These are phyloP conservation scores for Prinia subflava DNA, from an alignment of 2,113 vertebrate genomes.

Conservation along the genomic window DNA sequence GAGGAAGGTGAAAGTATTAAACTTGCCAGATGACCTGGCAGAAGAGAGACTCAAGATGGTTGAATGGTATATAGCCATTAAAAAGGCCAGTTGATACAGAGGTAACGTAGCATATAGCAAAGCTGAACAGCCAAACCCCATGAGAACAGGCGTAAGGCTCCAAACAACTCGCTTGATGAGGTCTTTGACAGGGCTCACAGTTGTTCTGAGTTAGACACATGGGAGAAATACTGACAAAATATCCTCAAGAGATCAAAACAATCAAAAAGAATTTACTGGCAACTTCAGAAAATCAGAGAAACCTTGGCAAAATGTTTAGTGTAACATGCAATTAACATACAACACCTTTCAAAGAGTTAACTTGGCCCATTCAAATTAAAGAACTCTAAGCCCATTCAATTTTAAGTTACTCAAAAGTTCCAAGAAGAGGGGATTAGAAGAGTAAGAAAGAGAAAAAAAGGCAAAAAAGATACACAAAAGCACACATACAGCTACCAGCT, in stretches of 20 bases:
- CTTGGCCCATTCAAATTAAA: background rate
- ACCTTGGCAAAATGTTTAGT: background rate
- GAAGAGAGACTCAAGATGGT: background rate
- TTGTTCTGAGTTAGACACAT: accelerated
- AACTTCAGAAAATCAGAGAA: background rate
- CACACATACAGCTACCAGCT: background rate
- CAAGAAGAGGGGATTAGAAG: background rate
- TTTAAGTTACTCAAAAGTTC: background rate
- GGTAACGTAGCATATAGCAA: background rate
- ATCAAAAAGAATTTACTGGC: background rate
- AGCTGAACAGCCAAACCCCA: background rate
- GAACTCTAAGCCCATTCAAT: too few relatives aligned
- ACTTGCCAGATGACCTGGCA: background rate
- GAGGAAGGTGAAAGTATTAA: background rate
- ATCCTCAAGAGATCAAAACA: background rate
- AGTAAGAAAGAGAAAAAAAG: background rate
- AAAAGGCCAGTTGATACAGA: background rate
- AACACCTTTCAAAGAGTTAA: background rate
- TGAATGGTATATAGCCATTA: background rate
- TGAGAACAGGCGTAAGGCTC: background rate
- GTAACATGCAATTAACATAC: background rate
- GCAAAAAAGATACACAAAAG: background rate
- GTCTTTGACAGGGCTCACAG: accelerated
- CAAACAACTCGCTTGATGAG: accelerated
- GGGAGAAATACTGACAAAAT: accelerated